phyloP scores from a whole-genome alignment of 2,113 vertebrate species.

The Pelmatolapia mariae region DNA sequence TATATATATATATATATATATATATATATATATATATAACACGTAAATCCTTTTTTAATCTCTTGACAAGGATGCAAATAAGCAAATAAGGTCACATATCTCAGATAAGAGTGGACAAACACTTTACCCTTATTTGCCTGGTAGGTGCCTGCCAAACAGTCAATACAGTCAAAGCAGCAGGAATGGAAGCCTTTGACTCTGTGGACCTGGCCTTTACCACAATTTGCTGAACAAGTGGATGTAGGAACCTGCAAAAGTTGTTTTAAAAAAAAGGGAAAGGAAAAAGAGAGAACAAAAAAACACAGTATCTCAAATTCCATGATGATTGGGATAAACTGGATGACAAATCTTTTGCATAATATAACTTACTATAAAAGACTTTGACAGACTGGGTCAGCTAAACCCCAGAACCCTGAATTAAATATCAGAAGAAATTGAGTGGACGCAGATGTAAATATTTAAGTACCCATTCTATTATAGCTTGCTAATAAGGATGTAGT shows the following conservation, averaged over 20 bases:
- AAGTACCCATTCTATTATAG: neutral
- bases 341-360: neutral
- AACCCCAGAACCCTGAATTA: neutral
- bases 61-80: neutral
- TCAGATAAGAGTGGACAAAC: neutral
- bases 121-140: conserved; percentile 58
- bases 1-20: too few relatives aligned
- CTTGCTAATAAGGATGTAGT: neutral
- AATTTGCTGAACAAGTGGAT: conserved; percentile 78
- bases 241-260: conserved; percentile 65
- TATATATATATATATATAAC: accelerated
- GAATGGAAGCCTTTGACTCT: conserved; percentile 75
- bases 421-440: neutral
- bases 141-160: conserved; percentile 79
- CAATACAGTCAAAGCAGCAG: conserved; percentile 85
- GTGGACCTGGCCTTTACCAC: conserved; percentile 71
- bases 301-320: neutral
- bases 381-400: neutral
- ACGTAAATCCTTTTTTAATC: neutral
- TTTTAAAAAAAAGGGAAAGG: neutral
- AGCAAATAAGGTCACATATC: neutral
- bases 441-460: neutral
- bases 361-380: neutral
- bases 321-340: neutral
- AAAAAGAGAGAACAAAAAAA: neutral